Evolutionary conservation across 1,140 invertebrate species (phyloP).

Genomic region (Periplaneta americana): DNA sequence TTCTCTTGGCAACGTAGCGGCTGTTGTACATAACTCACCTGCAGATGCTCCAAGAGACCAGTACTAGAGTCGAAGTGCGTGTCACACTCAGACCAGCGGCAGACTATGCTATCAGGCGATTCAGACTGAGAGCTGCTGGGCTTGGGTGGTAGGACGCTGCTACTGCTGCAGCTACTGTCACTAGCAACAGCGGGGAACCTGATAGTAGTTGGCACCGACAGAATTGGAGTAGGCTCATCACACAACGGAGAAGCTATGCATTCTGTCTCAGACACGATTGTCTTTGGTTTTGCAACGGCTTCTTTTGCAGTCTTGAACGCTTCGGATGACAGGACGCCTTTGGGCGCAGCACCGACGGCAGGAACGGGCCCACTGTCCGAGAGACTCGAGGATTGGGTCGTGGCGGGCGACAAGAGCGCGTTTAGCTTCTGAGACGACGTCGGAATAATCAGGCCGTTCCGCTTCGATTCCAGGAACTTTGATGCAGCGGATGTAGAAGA

Average conservation of each 20-base stretch:
- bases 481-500: background rate
- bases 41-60: conserved; percentile 83
- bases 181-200: conserved; percentile 52
- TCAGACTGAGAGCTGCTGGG: conserved; percentile 26
- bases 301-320: background rate
- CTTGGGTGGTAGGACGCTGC: conserved; percentile 25
- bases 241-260: background rate
- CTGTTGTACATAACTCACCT: conserved; percentile 44
- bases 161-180: background rate
- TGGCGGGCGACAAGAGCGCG: background rate
- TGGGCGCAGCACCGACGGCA: background rate
- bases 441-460: background rate
- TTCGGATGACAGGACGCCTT: background rate
- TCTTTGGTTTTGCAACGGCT: background rate
- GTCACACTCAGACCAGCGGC: conserved; percentile 82
- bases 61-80: conserved; percentile 67
- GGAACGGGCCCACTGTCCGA: background rate
- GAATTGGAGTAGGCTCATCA: conserved; percentile 47
- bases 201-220: conserved; percentile 70
- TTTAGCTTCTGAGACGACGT: background rate
- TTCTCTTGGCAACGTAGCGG: too few relatives aligned
- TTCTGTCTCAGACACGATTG: background rate
- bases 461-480: background rate
- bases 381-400: background rate
- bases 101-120: conserved; percentile 49